These are phyloP conservation scores for Temnothorax nylanderi DNA, from an alignment of 1,140 invertebrate genomes.

Conservation along the genomic window DNA sequence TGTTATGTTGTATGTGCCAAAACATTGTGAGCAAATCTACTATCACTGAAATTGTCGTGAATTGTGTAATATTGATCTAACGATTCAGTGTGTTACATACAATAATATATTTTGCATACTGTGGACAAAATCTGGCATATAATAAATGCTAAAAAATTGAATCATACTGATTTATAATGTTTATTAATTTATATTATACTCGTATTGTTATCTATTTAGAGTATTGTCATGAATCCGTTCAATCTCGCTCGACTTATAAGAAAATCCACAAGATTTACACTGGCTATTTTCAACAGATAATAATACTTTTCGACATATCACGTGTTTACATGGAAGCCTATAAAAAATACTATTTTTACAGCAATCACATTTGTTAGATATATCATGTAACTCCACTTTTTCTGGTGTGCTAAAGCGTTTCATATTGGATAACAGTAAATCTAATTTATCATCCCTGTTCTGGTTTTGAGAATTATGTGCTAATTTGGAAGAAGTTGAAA, in stretches of 20 bases:
- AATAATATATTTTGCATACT: constrained; percentile 46
- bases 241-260: constrained; percentile 73
- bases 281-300: constrained; percentile 67
- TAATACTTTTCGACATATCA: constrained; percentile 82
- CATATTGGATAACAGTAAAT: constrained; percentile 65
- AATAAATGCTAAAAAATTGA: constrained; percentile 45
- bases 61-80: constrained; percentile 43
- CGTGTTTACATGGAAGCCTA: constrained; percentile 83
- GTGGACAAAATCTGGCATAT: constrained; percentile 23
- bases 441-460: not conserved
- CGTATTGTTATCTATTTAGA: constrained; percentile 5
- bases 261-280: constrained; percentile 74
- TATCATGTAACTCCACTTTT: constrained; percentile 5
- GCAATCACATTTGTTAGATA: constrained; percentile 75
- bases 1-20: constrained; percentile 34
- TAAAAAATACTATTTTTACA: constrained; percentile 79
- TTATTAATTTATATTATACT: constrained; percentile 7
- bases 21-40: constrained; percentile 11
- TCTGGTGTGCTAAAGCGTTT: constrained; percentile 68
- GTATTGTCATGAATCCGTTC: constrained; percentile 72
- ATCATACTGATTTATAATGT: not conserved
- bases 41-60: constrained; percentile 15
- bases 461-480: not conserved
- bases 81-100: constrained; percentile 15
- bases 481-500: not conserved